These are phyloP conservation scores for Protaetia brevitarsis DNA, from an alignment of 1,140 invertebrate species.

Conservation along the genomic window DNA sequence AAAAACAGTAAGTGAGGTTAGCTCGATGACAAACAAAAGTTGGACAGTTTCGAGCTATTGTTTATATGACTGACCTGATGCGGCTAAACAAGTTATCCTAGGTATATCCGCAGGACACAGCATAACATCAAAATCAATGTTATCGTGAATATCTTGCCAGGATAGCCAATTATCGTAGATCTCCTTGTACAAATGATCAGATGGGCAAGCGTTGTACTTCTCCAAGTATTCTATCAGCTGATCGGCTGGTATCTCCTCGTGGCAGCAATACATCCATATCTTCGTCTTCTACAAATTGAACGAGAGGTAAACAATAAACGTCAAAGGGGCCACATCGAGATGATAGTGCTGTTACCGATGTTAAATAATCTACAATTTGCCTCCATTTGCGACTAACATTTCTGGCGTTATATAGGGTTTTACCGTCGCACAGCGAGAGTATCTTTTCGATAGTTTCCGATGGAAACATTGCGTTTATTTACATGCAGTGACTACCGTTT, in stretches of 20 bases:
- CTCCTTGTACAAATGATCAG: slow-evolving; percentile 35
- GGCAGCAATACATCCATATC: slow-evolving; percentile 42
- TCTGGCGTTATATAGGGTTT: slow-evolving; percentile 39
- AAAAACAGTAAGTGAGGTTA: no score
- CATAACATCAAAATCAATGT: slow-evolving; percentile 33
- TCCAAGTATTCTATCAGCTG: slow-evolving; percentile 40
- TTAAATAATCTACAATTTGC: slow-evolving; percentile 38
- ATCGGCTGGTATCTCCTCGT: slow-evolving; percentile 41
- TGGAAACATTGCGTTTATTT: slow-evolving; percentile 30
- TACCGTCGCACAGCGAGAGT: slow-evolving; percentile 41
- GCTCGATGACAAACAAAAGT: no score
- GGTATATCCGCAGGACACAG: slow-evolving; percentile 36
- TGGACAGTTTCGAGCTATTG: no score
- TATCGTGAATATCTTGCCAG: slow-evolving; percentile 37
- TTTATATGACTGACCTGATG: slow-evolving; percentile 34
- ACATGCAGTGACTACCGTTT: slow-evolving; percentile 3
- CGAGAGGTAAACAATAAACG: neutral
- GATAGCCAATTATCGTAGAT: slow-evolving; percentile 42
- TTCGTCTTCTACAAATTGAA: slow-evolving; percentile 36
- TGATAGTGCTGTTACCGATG: slow-evolving; percentile 30
- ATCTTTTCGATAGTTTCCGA: slow-evolving; percentile 42
- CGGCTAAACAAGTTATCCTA: slow-evolving; percentile 40
- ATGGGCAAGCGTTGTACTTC: slow-evolving; percentile 31
- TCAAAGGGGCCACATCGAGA: neutral
- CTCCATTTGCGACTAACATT: slow-evolving; percentile 33